phyloP scores from a whole-genome alignment of 2,888 invertebrate species.

The Branchellion lobata region DNA sequence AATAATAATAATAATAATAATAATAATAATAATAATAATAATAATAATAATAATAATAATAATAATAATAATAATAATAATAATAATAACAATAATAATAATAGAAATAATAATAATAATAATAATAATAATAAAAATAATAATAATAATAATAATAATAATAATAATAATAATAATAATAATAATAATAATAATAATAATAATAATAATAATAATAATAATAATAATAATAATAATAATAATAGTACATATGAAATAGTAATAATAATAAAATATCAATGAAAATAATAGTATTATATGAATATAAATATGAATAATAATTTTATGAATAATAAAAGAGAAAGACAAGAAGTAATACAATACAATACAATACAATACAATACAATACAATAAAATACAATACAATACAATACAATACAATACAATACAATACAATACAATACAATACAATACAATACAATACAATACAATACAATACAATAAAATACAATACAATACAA shows the following conservation, averaged over 20 bases:
- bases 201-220: neutral
- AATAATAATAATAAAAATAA: slow-evolving; percentile 38
- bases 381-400: too few species aligned
- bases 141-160: slow-evolving; percentile 35
- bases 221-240: neutral
- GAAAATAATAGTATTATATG: too few species aligned
- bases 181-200: slow-evolving; percentile 39
- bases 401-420: too few species aligned
- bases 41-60: slow-evolving; percentile 24
- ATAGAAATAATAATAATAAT: slow-evolving; percentile 40
- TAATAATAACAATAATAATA: slow-evolving; percentile 35
- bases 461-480: too few species aligned
- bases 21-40: neutral
- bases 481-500: too few species aligned
- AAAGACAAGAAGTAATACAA: too few species aligned
- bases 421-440: too few species aligned
- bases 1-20: neutral
- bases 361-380: too few species aligned
- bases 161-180: slow-evolving; percentile 17
- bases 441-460: too few species aligned
- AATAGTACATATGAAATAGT: neutral
- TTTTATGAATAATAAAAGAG: neutral
- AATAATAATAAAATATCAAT: too few species aligned
- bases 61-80: slow-evolving; percentile 40
- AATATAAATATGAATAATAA: neutral